Evolutionary conservation across 2,797 vertebrate species (phyloP).

Genomic region (Nannoperca australis): DNA sequence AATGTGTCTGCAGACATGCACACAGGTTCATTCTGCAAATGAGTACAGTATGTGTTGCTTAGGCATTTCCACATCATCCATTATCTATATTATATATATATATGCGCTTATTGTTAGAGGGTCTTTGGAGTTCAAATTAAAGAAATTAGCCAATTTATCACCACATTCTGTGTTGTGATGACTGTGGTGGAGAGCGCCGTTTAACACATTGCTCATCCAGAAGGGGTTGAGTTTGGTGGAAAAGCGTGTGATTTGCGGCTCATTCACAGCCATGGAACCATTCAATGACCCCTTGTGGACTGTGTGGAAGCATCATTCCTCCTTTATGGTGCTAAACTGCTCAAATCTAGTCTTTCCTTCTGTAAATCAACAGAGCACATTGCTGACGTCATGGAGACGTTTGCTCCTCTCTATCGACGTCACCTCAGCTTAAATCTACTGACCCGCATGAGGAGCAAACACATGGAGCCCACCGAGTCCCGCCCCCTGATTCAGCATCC

Average conservation of each 20-base stretch:
- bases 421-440: slow-evolving; percentile 33
- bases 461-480: neutral
- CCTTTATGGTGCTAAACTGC: too few relatives aligned
- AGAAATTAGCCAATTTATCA: neutral
- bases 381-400: slow-evolving; percentile 14
- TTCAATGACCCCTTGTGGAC: neutral
- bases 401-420: slow-evolving; percentile 6
- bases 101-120: too few relatives aligned
- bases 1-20: neutral
- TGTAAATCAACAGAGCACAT: slow-evolving; percentile 1
- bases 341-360: neutral
- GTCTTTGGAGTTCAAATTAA: neutral
- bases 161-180: neutral
- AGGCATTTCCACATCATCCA: neutral
- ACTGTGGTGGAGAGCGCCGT: neutral
- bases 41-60: neutral
- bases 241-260: neutral
- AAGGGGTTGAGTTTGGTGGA: neutral
- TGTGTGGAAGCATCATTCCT: neutral
- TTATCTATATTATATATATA: too few relatives aligned
- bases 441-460: slow-evolving; percentile 19
- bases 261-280: neutral
- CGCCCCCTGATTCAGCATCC: slow-evolving; percentile 2
- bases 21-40: neutral
- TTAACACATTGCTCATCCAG: too few relatives aligned